Evolutionary conservation across 2,888 invertebrate genomes (phyloP).

Genomic region (Caenorhabditis sinica): DNA sequence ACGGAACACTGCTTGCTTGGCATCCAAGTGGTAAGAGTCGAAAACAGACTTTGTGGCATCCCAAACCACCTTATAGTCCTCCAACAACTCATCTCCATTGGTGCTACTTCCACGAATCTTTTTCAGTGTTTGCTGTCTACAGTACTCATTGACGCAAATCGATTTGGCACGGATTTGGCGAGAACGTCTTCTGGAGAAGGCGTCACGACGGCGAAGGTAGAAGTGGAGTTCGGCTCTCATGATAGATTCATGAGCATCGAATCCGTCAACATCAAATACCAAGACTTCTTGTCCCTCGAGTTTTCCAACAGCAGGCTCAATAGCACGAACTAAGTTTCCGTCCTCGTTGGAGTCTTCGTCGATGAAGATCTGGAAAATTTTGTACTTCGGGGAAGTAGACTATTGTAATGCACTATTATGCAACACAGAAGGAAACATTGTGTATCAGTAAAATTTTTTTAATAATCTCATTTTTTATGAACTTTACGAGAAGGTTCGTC

Average conservation of each 20-base stretch:
- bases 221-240: conserved; percentile 73
- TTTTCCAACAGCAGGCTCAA: conserved; percentile 72
- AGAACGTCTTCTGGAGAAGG: conserved; percentile 59
- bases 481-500: too few species aligned
- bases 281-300: conserved; percentile 70
- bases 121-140: conserved; percentile 52
- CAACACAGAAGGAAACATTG: too few species aligned
- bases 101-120: conserved; percentile 36
- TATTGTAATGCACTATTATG: too few species aligned
- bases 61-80: conserved; percentile 67
- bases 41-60: conserved; percentile 71
- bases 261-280: conserved; percentile 70
- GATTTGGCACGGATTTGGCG: conserved; percentile 67
- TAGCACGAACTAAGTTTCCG: conserved; percentile 69
- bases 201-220: conserved; percentile 61
- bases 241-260: conserved; percentile 66
- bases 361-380: conserved; percentile 63
- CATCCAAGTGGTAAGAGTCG: conserved; percentile 69
- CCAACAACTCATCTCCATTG: conserved; percentile 20
- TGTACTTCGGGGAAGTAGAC: too few species aligned
- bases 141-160: conserved; percentile 72
- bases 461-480: too few species aligned
- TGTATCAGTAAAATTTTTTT: too few species aligned
- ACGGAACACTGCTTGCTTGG: conserved; percentile 68
- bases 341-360: conserved; percentile 72